Percentiles rank a stretch among this genome's conserved stretches.
Evolutionary conservation across 2,888 invertebrate species (phyloP).

Genomic region (Erynnis tages): DNA sequence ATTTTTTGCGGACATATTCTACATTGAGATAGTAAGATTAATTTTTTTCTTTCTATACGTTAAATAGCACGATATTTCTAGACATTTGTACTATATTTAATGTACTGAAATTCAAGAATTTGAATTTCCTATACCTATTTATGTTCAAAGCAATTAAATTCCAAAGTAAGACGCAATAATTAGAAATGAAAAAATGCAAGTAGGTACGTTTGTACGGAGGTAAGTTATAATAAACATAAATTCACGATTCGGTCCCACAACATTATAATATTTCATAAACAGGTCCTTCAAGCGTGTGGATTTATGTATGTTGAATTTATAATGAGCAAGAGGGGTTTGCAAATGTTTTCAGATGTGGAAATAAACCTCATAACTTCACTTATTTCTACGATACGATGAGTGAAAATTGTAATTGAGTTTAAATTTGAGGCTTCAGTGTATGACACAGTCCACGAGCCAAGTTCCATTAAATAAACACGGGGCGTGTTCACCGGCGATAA

Average conservation of each 20-base stretch:
- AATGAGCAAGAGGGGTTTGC: conserved; percentile 1
- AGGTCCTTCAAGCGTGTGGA: background rate
- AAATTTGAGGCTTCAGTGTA: background rate
- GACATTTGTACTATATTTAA: too few species aligned
- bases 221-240: too few species aligned
- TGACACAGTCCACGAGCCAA: background rate
- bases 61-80: too few species aligned
- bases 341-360: conserved; percentile 1
- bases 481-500: conserved; percentile 41
- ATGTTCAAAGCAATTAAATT: too few species aligned
- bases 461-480: conserved; percentile 32
- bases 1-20: conserved; percentile 8
- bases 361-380: conserved; percentile 2
- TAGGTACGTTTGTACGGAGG: too few species aligned
- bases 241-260: background rate
- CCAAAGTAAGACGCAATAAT: too few species aligned
- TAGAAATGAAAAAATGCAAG: too few species aligned
- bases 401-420: background rate
- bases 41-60: conserved; percentile 3
- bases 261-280: conserved; percentile 6
- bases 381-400: background rate
- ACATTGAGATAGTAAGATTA: background rate
- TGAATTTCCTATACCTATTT: too few species aligned
- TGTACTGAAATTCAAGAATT: too few species aligned
- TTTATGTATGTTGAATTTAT: conserved; percentile 7